Conservation (phyloP, 2,797 vertebrate species). For the Morus bassanus region DNA sequence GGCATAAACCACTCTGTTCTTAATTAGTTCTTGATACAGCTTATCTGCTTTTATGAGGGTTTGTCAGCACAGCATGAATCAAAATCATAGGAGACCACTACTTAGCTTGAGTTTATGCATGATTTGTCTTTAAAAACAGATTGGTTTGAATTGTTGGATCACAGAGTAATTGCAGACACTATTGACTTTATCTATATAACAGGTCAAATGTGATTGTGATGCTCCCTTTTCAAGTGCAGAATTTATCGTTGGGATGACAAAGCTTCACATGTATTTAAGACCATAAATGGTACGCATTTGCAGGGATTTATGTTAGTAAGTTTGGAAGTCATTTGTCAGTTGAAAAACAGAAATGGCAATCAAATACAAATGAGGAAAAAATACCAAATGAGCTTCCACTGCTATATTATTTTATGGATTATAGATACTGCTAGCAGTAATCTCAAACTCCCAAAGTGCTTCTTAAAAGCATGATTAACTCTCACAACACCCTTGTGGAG, state of each 20-base stretch:
- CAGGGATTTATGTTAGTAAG: background rate
- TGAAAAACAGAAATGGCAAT: conserved; percentile 34
- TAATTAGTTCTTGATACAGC: conserved; percentile 49
- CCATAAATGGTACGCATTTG: background rate
- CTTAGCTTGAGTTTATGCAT: conserved; percentile 44
- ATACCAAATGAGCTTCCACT: background rate
- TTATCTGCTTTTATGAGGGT: conserved; percentile 56
- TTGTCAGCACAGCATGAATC: conserved; percentile 43
- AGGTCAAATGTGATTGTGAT: conserved; percentile 13
- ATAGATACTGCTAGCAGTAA: background rate
- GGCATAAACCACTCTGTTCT: conserved; percentile 30
- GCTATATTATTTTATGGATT: conserved; percentile 1
- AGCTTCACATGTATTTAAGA: background rate
- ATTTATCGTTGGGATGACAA: conserved; percentile 3
- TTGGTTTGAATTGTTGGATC: conserved; percentile 31
- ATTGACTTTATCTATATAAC: background rate
- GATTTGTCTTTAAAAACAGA: conserved; percentile 43
- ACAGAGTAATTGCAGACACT: conserved; percentile 2
- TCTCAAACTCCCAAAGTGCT: background rate
- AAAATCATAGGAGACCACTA: conserved; percentile 31
- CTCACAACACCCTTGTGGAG: background rate
- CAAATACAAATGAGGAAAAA: conserved; percentile 17
- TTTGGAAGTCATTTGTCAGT: conserved; percentile 43
- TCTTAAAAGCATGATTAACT: background rate
- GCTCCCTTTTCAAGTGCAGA: conserved; percentile 20